Evolutionary conservation across 2,888 invertebrate species (phyloP), one percentile per base, ranked within the genome.

Genomic region (Meghimatium bilineatum): DNA sequence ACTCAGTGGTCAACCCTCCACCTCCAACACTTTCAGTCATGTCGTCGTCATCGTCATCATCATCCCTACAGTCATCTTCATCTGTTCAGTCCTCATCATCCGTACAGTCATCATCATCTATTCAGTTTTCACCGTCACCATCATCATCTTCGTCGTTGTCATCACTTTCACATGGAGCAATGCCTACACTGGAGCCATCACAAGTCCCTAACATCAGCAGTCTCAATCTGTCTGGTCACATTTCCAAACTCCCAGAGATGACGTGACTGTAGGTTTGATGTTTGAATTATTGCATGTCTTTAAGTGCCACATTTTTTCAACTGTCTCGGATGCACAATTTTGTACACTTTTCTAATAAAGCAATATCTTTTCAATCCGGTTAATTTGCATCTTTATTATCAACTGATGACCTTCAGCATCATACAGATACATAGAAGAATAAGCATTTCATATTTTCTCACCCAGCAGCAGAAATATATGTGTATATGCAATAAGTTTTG

Each of bases 1-100:
- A 86, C 67, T 86, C 86, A 0, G 79, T 85, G 44, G 83, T 85
- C 36, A 77, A 83, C 63, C 81, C 83, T 26, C 85, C 86, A 17
- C 85, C 86, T 20, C 77, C 86, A 0, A 52, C 77, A n/a, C 72
- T 83, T 23, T 74, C 82, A 6, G 23, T 32, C 60, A 49, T 80
- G 32, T 69, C 77, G 20, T 76, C 82, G 8, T 69, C 56, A 56
- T 36, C 81, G 14, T 81, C 81, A 1, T 60, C 72, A 38, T 60
- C 63, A 63, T 44, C 44, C 5, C 32, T 60, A 32, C 69, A 60
- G 38, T 81, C 81, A 74, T 80, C 78, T 17, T 78, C 80, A 56
- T 52, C 71, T 6, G 2, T 79, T 20, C 36, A 26, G 29, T 38
- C 60, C 60, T 67, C 78, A 29, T 74, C 82, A 20, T 71, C 38